These are phyloP conservation scores for Drosophila tsacasi DNA, from an alignment of 1,140 invertebrate species.

Conservation along the genomic window DNA sequence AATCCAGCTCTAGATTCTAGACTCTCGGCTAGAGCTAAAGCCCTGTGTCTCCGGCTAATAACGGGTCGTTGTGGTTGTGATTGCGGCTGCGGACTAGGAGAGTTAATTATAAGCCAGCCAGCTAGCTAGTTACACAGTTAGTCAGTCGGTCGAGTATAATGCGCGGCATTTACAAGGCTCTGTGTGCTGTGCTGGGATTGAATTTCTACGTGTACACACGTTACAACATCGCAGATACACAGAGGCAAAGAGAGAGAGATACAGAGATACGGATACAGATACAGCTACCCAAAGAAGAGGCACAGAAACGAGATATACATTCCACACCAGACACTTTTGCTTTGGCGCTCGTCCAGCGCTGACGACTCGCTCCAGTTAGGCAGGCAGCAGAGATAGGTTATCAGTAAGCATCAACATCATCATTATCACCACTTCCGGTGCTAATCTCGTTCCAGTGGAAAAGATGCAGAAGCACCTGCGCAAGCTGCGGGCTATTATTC, in stretches of 20 bases:
- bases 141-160: constrained; percentile 56
- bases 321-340: constrained; percentile 62
- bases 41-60: constrained; percentile 52
- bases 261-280: constrained; percentile 10
- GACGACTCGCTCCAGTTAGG: constrained; percentile 55
- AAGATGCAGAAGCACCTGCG: constrained; percentile 83
- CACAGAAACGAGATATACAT: constrained; percentile 44
- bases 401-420: constrained; percentile 28
- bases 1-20: constrained; percentile 35
- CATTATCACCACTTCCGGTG: constrained; percentile 1
- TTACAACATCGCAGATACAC: constrained; percentile 44
- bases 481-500: constrained; percentile 73
- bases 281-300: constrained; percentile 1
- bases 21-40: constrained; percentile 17
- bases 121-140: constrained; percentile 43
- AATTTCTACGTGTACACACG: constrained; percentile 55
- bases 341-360: constrained; percentile 60
- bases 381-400: constrained; percentile 47
- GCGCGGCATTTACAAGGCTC: constrained; percentile 64
- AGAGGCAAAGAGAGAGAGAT: background rate
- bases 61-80: constrained; percentile 71
- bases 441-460: constrained; percentile 63
- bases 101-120: constrained; percentile 78
- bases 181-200: constrained; percentile 57
- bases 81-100: constrained; percentile 52